A percentile compares a stretch with the other conserved stretches of the same genome.
These are phyloP conservation scores for Emydocephalus ijimae DNA, from an alignment of 2,113 vertebrate genomes.

Conservation along the genomic window DNA sequence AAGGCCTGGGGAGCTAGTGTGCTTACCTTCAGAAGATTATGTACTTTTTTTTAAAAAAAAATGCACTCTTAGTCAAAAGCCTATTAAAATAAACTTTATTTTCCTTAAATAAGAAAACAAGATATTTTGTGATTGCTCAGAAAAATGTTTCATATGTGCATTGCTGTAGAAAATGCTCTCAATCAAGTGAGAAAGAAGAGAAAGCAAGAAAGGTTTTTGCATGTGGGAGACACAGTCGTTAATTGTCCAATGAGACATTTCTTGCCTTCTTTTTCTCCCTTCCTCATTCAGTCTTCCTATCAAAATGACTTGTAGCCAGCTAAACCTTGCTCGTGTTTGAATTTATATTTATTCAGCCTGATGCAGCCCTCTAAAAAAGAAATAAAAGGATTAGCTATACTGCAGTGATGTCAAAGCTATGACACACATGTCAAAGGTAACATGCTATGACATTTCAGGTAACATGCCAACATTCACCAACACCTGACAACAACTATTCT, in stretches of 20 bases:
- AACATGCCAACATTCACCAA: neutral
- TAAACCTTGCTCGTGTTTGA: neutral
- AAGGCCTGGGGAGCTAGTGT: neutral
- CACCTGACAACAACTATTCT: neutral
- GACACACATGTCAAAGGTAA: neutral
- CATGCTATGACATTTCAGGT: neutral
- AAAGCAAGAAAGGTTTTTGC: neutral
- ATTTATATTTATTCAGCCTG: neutral
- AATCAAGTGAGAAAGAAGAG: neutral
- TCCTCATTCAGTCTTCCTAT: neutral
- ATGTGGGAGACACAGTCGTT: neutral
- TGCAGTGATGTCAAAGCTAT: neutral
- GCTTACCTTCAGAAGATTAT: slow-evolving; percentile 16
- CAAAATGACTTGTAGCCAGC: too few relatives aligned
- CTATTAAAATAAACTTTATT: slow-evolving; percentile 37
- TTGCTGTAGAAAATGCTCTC: neutral
- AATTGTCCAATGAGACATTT: neutral
- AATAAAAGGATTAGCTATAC: neutral
- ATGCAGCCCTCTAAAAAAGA: neutral
- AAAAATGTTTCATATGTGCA: neutral
- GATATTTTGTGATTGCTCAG: slow-evolving; percentile 15
- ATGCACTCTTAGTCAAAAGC: slow-evolving; percentile 34
- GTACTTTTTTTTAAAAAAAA: neutral
- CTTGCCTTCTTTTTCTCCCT: neutral
- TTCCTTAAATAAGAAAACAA: slow-evolving; percentile 28